phyloP scores from a whole-genome alignment of 2,888 invertebrate species.

The Apamea crenata region DNA sequence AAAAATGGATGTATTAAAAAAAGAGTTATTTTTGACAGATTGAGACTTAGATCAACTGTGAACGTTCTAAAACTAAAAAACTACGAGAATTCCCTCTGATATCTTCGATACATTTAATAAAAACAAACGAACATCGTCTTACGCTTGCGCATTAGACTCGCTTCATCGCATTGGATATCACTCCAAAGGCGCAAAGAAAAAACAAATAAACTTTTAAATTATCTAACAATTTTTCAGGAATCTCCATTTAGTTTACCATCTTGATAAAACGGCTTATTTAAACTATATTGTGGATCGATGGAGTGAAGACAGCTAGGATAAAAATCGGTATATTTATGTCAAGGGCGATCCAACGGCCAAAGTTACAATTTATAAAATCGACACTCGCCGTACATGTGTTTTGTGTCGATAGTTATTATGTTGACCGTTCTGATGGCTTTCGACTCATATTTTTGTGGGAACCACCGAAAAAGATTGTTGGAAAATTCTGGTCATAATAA shows the following conservation, averaged over 20 bases:
- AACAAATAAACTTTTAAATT: background rate
- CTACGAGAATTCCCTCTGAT: too few species aligned
- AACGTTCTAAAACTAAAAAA: too few species aligned
- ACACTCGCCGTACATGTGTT: slow-evolving; percentile 39
- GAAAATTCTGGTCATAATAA: background rate
- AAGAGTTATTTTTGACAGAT: too few species aligned
- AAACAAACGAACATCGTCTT: too few species aligned
- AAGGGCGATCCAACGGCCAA: slow-evolving; percentile 54
- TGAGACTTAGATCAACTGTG: too few species aligned
- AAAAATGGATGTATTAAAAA: too few species aligned
- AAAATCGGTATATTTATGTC: slow-evolving; percentile 65
- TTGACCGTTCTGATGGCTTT: slow-evolving; percentile 13
- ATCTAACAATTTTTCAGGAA: slow-evolving; percentile 5
- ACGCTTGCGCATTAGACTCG: background rate
- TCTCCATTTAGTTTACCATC: slow-evolving; percentile 29
- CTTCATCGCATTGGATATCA: background rate
- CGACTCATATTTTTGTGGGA: background rate
- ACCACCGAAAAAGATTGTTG: background rate
- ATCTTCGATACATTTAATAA: too few species aligned
- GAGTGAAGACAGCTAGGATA: slow-evolving; percentile 47
- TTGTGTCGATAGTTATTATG: slow-evolving; percentile 43
- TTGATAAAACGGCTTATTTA: slow-evolving; percentile 47
- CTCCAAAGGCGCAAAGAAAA: background rate
- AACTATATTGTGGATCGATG: slow-evolving; percentile 56
- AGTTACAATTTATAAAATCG: slow-evolving; percentile 59